Evolutionary conservation across 2,797 vertebrate species (phyloP), one percentile per base, ranked within the genome.

Genomic region (Monodelphis domestica): DNA sequence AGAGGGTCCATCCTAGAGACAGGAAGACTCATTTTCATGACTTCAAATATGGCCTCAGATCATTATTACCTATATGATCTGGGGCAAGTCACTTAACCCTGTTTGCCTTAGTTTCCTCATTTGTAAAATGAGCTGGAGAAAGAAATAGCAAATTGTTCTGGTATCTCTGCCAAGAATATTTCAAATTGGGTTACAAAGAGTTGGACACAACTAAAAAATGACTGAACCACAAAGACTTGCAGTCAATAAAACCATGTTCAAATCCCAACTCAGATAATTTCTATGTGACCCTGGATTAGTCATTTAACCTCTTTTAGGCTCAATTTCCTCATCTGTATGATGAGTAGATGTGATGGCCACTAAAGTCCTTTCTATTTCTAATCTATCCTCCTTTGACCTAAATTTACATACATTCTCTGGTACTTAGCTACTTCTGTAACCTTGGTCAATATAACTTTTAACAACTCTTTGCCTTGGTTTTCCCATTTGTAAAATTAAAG

Each of bases 251-350:
- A 26, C 33, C 87, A 17, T 91, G 24, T 21, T 33, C 17, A 38
- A 28, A 15, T 57, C 30, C 38, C 54, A 87, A n/a, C 17, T 78
- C 63, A 78, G n/a, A 3, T 2, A n/a, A n/a, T 51, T 89, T 89
- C 45, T 93, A 30, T 12, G 59, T 50, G 54, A 89, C 50, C 38
- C 55, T 29, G 17, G 93, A 87, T 56, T 54, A 56, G 54, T 89
- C 12, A 89, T 24, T 52, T n/a, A 87, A 29, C 50, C 54, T 88
- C 54, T 87, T 28, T 87, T 54, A 91, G 55, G 51, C 12, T 89
- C 5, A 33, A 54, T 52, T 91, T 87, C 70, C 38, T 95, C 90
- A 29, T 33, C 28, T 70, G 54, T 90, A 59, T 91, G 38, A 53
- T 45, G 7, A 3, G 33, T 24, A 45, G 26, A 38, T 52, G 70